These are phyloP conservation scores for Eupeodes luniger DNA, from an alignment of 2,888 invertebrate genomes.

Conservation along the genomic window DNA sequence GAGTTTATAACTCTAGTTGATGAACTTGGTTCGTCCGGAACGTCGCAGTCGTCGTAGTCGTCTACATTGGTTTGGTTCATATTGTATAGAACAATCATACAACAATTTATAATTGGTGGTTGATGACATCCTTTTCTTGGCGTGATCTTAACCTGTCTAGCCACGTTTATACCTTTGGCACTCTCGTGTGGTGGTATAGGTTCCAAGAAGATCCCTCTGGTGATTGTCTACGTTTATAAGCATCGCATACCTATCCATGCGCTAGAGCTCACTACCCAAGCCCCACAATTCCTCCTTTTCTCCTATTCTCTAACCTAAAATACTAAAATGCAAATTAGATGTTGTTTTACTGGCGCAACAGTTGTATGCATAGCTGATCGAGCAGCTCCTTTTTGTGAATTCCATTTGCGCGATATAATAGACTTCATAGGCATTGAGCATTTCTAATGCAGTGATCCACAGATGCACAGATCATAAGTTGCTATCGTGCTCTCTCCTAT, in stretches of 20 bases:
- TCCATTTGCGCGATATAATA: slow-evolving; percentile 72
- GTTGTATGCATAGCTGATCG: slow-evolving; percentile 23
- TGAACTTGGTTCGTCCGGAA: slow-evolving; percentile 13
- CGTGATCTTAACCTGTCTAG: slow-evolving; percentile 34
- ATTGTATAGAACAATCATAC: slow-evolving; percentile 68
- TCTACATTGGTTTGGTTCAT: slow-evolving; percentile 40
- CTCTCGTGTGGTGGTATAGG: slow-evolving; percentile 22
- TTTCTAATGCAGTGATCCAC: slow-evolving; percentile 69
- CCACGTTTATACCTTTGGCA: slow-evolving; percentile 58
- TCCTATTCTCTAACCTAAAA: background rate
- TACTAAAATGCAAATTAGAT: slow-evolving; percentile 69
- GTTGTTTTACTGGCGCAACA: slow-evolving; percentile 45
- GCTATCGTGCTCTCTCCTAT: slow-evolving; percentile 67
- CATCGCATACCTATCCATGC: slow-evolving; percentile 4
- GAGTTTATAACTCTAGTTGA: slow-evolving; percentile 34
- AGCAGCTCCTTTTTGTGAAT: slow-evolving; percentile 61
- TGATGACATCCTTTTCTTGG: slow-evolving; percentile 74
- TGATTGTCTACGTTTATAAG: slow-evolving; percentile 20
- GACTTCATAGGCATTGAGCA: slow-evolving; percentile 48
- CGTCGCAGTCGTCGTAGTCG: slow-evolving; percentile 7
- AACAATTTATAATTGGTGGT: slow-evolving; percentile 76
- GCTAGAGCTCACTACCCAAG: too few relatives aligned
- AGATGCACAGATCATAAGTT: slow-evolving; percentile 74
- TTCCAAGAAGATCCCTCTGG: slow-evolving; percentile 37
- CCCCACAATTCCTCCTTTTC: slow-evolving; percentile 2